phyloP scores from a whole-genome alignment of 2,797 vertebrate genomes.

The Sebastes trivittatus region DNA sequence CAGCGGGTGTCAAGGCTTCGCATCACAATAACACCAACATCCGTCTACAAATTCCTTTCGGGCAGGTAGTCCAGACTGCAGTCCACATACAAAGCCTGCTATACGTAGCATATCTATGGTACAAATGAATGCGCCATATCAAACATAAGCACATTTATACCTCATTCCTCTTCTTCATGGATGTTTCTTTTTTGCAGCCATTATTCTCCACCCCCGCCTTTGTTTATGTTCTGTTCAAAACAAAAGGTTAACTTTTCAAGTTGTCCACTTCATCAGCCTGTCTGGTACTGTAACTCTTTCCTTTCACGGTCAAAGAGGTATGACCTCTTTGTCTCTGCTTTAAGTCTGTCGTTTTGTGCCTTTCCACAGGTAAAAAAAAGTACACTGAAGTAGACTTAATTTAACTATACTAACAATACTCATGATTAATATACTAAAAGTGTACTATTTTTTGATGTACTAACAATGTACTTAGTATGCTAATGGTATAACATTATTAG shows the following conservation, averaged over 20 bases:
- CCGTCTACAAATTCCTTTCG: neutral
- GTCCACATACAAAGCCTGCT: neutral
- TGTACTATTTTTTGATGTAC: neutral
- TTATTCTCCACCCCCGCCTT: neutral
- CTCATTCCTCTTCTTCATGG: neutral
- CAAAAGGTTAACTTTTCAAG: neutral
- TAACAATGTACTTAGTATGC: neutral
- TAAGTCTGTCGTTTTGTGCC: neutral
- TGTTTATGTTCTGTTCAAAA: neutral
- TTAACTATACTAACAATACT: neutral
- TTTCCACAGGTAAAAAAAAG: neutral
- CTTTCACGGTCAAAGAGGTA: neutral
- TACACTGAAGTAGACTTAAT: neutral
- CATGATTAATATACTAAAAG: neutral
- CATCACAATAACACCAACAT: constrained; percentile 27
- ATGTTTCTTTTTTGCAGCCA: neutral
- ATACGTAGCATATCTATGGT: neutral
- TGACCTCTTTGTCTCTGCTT: neutral
- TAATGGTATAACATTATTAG: neutral
- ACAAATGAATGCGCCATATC: neutral
- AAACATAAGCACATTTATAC: neutral
- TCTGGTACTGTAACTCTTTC: too few relatives aligned
- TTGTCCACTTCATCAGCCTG: neutral
- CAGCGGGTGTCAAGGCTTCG: neutral
- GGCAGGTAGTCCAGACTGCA: neutral